phyloP scores from a whole-genome alignment of 2,888 invertebrate species.

The Ectemnius cavifrons region DNA sequence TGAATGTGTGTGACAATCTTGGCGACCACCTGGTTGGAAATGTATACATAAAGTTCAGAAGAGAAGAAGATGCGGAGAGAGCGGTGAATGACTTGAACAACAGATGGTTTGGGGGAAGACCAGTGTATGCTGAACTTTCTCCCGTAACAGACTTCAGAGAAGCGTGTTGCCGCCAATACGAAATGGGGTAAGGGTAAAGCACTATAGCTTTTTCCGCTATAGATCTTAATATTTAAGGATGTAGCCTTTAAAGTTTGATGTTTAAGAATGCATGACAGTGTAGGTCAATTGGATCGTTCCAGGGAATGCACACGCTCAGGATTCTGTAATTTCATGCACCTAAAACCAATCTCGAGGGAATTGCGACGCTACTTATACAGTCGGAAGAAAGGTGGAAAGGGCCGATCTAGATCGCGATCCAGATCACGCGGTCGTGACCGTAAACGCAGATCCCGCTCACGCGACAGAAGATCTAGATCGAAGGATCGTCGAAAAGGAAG shows the following conservation, averaged over 20 bases:
- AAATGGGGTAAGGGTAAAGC: conserved; percentile 88
- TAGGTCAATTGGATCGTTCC: conserved; percentile 39
- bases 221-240: too few species aligned
- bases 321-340: conserved; percentile 99
- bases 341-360: conserved; percentile 98
- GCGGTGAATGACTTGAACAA: conserved; percentile 98
- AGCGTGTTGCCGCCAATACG: conserved; percentile 99
- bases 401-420: conserved; percentile 83
- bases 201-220: not conserved
- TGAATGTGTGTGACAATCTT: conserved; percentile 99
- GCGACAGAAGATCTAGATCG: conserved; percentile 74
- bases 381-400: conserved; percentile 81
- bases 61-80: conserved; percentile 98
- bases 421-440: conserved; percentile 79
- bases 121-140: conserved; percentile 98
- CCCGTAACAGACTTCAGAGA: conserved; percentile 99
- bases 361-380: conserved; percentile 90
- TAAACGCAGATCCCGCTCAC: conserved; percentile 75
- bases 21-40: conserved; percentile 99
- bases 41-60: conserved; percentile 99
- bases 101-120: conserved; percentile 99
- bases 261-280: conserved; percentile 9
- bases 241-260: too few species aligned
- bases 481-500: conserved; percentile 75
- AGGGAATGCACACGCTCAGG: conserved; percentile 98